Base-by-base conservation (phyloP, 2,888 invertebrate genomes). In the Acheta domesticus region DNA sequence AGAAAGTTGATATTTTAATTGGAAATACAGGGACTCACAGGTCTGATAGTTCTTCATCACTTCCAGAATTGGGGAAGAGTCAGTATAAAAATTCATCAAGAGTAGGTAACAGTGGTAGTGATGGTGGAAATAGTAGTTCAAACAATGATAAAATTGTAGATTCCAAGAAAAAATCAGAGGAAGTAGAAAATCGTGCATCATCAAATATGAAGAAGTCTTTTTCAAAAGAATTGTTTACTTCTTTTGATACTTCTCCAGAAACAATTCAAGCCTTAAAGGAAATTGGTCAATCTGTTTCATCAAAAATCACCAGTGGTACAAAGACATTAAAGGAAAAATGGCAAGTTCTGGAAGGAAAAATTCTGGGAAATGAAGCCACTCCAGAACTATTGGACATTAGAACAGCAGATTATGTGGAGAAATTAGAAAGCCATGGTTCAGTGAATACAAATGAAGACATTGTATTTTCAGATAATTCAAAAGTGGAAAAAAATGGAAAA, bases 261-360 rank as follows among this genome's bases (percentile, higher is more conserved):
- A 86, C 89, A 0, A 84, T 89, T 81, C 89, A 89, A 83, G 88
- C 89, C 14, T 84, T 90, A 8, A 89, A 89, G 86, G 90, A 89
- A 77, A 84, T 90, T 12, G 87, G 89, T 77, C 84, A 86, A 1
- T 87, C 88, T 48, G 87, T 90, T n/a, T 87, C 89, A 0, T 89
- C 88, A 80, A 90, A 89, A 85, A 84, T 90, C 11, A 89, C 85
- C 82, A 87, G 87, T 12, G 88, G 90, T 82, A 90, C 89, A 82
- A 89, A 88, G 83, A 87, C 87, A 49, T 85, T 90, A 49, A 89
- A 87, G 85, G 89, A 90, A 82, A 90, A 89, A 85, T 90, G 89
- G 89, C 89, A 88, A 36, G 88, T 86, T 79, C 87, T 89, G 76
- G 89, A 89, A 85, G 89, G 83, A 80, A 85, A 85, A 82, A 83